phyloP scores from a whole-genome alignment of 2,888 invertebrate species.

The Eilema sororculum region DNA sequence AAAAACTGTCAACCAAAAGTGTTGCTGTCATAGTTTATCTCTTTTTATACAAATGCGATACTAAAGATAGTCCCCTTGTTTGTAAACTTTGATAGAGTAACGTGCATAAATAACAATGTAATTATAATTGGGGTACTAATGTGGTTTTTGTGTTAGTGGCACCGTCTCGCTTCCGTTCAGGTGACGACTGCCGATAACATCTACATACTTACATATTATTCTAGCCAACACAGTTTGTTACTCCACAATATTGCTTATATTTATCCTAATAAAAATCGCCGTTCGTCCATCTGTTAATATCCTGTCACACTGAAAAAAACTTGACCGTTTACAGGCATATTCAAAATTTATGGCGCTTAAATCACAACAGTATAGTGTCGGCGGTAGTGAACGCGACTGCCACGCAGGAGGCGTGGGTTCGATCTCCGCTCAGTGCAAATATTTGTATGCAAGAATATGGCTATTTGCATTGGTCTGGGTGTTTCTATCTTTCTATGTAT shows the following conservation, averaged over 20 bases:
- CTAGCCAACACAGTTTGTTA: slow-evolving; percentile 71
- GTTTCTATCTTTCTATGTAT: too few relatives aligned
- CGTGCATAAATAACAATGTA: slow-evolving; percentile 61
- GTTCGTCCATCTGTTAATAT: not conserved
- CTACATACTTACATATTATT: slow-evolving; percentile 55
- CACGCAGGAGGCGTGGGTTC: too few relatives aligned
- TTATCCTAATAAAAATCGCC: slow-evolving; percentile 1
- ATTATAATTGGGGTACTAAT: slow-evolving; percentile 75
- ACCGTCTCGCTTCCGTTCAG: slow-evolving; percentile 80
- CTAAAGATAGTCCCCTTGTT: slow-evolving; percentile 50
- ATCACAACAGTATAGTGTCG: too few relatives aligned
- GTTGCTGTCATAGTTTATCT: slow-evolving; percentile 13
- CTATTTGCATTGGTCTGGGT: too few relatives aligned
- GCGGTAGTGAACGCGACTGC: too few relatives aligned
- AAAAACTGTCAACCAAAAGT: slow-evolving; percentile 10
- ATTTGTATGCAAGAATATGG: too few relatives aligned
- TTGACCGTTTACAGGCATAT: not conserved
- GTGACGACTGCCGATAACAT: slow-evolving; percentile 78
- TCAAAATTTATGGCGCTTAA: not conserved
- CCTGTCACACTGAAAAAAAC: not conserved
- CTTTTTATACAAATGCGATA: slow-evolving; percentile 39
- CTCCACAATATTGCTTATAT: slow-evolving; percentile 59
- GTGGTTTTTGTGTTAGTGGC: slow-evolving; percentile 80
- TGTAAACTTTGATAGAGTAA: slow-evolving; percentile 58
- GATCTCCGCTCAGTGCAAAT: too few relatives aligned